Evolutionary conservation across 64 coral and sea anemone species (phyloP).

Genomic region (Platygyra sinensis): DNA sequence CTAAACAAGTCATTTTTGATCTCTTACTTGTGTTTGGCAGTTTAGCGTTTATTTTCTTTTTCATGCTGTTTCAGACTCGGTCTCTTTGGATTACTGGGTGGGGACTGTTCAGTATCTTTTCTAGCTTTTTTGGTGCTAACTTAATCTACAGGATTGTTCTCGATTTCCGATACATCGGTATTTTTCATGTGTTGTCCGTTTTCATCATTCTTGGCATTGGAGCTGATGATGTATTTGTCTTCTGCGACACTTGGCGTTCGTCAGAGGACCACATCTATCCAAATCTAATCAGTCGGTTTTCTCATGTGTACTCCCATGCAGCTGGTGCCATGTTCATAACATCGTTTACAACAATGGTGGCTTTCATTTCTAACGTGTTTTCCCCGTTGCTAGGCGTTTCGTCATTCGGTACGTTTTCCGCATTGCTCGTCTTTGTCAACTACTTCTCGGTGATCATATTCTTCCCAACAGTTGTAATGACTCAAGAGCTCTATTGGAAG

Average conservation of each 20-base stretch:
- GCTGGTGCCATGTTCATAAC: conserved; percentile 64
- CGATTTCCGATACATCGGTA: conserved; percentile 61
- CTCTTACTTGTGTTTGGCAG: conserved; percentile 45
- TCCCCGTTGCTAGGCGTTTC: conserved; percentile 64
- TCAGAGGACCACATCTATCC: conserved; percentile 10
- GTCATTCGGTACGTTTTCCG: conserved; percentile 62
- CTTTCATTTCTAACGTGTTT: conserved; percentile 47
- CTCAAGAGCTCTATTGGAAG: conserved; percentile 47
- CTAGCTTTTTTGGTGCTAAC: conserved; percentile 50
- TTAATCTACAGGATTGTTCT: conserved; percentile 49
- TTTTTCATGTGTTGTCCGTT: conserved; percentile 63
- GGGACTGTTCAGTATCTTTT: conserved; percentile 59
- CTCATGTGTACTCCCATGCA: conserved; percentile 26
- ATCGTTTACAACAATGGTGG: conserved; percentile 62
- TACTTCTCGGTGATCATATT: conserved; percentile 58
- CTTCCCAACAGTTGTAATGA: conserved; percentile 48
- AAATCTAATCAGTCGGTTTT: conserved; percentile 18
- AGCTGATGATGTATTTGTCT: conserved; percentile 56
- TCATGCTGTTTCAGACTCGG: conserved; percentile 55
- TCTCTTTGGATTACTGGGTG: conserved; percentile 67
- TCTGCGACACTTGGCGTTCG: conserved; percentile 52
- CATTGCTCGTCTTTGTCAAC: conserved; percentile 60
- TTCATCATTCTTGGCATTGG: conserved; percentile 65
- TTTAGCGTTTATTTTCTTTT: conserved; percentile 50
- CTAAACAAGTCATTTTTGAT: conserved; percentile 47